Base-by-base conservation (phyloP, 2,113 vertebrate species). In the Plestiodon gilberti region DNA sequence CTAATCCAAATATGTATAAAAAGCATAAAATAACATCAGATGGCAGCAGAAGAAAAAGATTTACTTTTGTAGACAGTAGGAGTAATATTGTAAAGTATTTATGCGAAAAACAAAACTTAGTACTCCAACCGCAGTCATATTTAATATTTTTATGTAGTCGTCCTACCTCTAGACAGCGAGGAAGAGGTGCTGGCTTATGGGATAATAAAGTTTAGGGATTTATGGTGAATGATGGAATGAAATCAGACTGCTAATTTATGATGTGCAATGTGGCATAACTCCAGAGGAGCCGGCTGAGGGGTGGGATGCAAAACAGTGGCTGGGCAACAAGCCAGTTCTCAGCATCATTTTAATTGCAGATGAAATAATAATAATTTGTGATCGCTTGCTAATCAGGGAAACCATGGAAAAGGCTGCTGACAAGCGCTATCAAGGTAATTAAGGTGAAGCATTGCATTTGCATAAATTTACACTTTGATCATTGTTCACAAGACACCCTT, bases 391-490 rank as follows among this genome's bases (percentile, higher is more conserved):
- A 93, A 96, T 96, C 94, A 96, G 95, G 3, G 14, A 84, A 93
- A 94, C 90, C 89, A 89, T 84, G 84, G 89, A 92, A 94, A 94
- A 95, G 95, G 90, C 91, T 91, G 86, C 95, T 94, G 96, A 96
- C 94, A 94, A 91, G 90, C 48, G 0, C 90, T 91, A 92, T 93
- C 84, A 88, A 83, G 83, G 94, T 96, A 96, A 97, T 97, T 96
- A 97, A 96, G 93, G 95, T 95, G 91, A 94, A 92, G 89, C 87
- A 83, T 35, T 93, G 74, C 69, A 95, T 96, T 95, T 96, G 96
- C 96, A 96, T 97, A 95, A 94, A 97, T 97, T 96, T 96, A 89
- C 91, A 93, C 90, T 96, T 93, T 87, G 89, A 95, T 95, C 91
- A 90, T 95, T 94, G 94, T 96, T 96, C 94, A 90, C 81, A 59